A percentile compares a stretch with the other conserved stretches of the same genome.
phyloP scores from a whole-genome alignment of 2,888 invertebrate genomes.

The Galeruca laticollis region DNA sequence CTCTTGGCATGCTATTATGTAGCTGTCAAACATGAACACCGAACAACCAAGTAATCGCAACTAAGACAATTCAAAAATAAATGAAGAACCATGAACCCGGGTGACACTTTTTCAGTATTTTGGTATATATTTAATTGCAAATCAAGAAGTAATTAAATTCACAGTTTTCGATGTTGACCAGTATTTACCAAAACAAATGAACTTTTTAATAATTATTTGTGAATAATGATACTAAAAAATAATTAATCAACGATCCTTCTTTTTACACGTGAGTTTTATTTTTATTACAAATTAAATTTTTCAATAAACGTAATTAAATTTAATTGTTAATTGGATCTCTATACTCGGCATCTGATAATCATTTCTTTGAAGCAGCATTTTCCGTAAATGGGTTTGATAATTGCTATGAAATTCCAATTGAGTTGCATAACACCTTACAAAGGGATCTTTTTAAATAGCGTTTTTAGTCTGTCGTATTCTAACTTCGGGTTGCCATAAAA shows the following conservation, averaged over 20 bases:
- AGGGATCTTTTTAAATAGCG: background rate
- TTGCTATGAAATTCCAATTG: slow-evolving; percentile 38
- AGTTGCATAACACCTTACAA: slow-evolving; percentile 16
- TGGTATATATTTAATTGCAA: background rate
- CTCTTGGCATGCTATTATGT: no score
- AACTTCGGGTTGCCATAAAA: background rate
- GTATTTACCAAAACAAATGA: background rate
- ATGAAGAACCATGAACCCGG: no score
- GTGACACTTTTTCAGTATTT: no score
- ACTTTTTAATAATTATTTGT: slow-evolving; percentile 7
- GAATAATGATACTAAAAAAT: background rate
- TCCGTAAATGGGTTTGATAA: slow-evolving; percentile 42
- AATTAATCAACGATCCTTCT: slow-evolving; percentile 8
- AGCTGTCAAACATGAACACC: no score
- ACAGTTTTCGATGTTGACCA: background rate
- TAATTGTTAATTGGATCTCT: slow-evolving; percentile 47
- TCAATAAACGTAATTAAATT: slow-evolving; percentile 46
- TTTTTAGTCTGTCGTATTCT: background rate
- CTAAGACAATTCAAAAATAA: no score
- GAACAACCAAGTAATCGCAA: no score
- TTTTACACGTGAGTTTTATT: slow-evolving; percentile 39
- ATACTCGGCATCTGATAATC: slow-evolving; percentile 44
- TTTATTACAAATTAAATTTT: slow-evolving; percentile 42
- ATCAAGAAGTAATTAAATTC: background rate
- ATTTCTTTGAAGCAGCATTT: slow-evolving; percentile 45